phyloP scores from a whole-genome alignment of 2,113 vertebrate species.

The Galeopterus variegatus region DNA sequence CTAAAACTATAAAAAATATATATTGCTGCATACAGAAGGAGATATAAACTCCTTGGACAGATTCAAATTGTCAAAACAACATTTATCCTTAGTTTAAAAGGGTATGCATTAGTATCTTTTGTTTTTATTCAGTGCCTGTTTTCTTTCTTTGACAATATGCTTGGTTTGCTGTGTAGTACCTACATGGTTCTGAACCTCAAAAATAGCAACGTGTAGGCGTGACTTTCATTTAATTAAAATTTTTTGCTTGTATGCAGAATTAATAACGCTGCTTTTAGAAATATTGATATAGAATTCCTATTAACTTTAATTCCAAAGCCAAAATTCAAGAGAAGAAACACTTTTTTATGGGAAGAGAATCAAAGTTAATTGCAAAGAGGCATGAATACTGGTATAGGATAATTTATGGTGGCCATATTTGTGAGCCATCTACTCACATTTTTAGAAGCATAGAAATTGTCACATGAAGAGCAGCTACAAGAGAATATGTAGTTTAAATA shows the following conservation, averaged over 20 bases:
- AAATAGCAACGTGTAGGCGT: neutral
- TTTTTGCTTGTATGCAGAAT: neutral
- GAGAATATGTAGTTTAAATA: neutral
- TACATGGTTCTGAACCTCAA: neutral
- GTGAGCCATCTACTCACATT: neutral
- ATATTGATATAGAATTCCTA: neutral
- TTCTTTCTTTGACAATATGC: constrained; percentile 1
- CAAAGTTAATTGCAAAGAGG: neutral
- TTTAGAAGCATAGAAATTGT: neutral
- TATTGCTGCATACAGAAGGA: neutral
- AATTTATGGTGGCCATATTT: neutral
- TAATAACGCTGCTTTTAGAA: constrained; percentile 36
- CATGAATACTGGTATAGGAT: neutral
- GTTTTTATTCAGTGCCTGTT: neutral
- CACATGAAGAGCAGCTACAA: neutral
- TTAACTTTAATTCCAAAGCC: neutral
- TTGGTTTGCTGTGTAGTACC: neutral
- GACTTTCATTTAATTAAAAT: constrained; percentile 28
- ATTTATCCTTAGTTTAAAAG: neutral
- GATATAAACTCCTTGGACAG: neutral
- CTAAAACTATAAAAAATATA: neutral
- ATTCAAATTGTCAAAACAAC: neutral
- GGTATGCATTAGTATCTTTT: neutral
- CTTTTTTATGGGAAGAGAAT: neutral
- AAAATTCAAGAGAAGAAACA: neutral